phyloP scores from a whole-genome alignment of 1,140 invertebrate genomes.

The Eurosta solidaginis region DNA sequence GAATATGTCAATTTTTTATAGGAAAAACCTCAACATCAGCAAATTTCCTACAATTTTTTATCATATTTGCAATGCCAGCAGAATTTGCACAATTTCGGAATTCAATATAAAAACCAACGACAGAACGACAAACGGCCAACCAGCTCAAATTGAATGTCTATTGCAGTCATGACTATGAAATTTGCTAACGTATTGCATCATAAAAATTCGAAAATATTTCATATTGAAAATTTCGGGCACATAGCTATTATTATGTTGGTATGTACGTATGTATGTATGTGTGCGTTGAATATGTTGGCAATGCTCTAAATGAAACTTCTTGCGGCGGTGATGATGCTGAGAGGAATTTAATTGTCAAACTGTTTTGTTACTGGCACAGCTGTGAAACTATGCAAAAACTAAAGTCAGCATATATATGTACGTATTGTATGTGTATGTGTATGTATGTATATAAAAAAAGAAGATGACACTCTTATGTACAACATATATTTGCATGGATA shows the following conservation, averaged over 20 bases:
- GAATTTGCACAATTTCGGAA: background rate
- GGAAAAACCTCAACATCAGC: too few relatives aligned
- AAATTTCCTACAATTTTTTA: too few relatives aligned
- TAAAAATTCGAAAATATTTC: slow-evolving; percentile 1
- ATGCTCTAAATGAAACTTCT: background rate
- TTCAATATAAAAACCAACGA: background rate
- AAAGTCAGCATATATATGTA: background rate
- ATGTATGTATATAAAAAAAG: background rate
- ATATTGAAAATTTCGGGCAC: background rate
- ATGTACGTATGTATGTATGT: too few relatives aligned
- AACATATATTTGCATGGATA: too few relatives aligned
- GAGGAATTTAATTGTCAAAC: background rate
- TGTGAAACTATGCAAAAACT: too few relatives aligned
- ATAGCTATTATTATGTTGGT: too few relatives aligned
- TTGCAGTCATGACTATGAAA: background rate
- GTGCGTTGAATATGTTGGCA: background rate
- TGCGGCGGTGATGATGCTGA: background rate
- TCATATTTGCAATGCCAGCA: too few relatives aligned
- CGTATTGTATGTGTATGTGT: background rate
- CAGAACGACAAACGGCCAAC: too few relatives aligned
- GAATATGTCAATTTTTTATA: too few relatives aligned
- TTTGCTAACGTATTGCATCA: background rate
- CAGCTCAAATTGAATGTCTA: background rate
- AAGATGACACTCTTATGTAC: too few relatives aligned
- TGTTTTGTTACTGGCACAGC: background rate